Evolutionary conservation across 2,888 invertebrate genomes (phyloP), one percentile per base, ranked within the genome.

Genomic region (Drosophila cognata): DNA sequence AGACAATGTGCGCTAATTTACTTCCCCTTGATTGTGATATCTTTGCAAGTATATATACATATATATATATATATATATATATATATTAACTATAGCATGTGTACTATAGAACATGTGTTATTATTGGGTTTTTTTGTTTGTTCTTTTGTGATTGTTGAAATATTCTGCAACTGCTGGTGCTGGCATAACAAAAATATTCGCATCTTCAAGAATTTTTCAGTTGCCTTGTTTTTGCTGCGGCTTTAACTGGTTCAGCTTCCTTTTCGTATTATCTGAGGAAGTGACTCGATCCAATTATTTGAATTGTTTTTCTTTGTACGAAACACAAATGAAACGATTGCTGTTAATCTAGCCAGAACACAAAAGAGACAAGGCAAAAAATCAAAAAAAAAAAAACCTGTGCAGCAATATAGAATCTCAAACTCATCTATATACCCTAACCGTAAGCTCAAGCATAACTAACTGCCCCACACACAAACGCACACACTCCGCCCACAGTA

Each of bases 1-100:
- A 71, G 71, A 79, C 77, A 77, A 71, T 58, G 41, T 33, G 28
- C 51, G 51, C 53, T 66, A 66, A 77, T 77, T 77, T 74, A 71
- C 79, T 77, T 74, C 77, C 77, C 65, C 60, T 74, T 63, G 78
- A 73, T 77, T 68, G 68, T 36, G 63, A 68, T 64, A 55, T 59
- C 35, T 51, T 13, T 60, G 25, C 55, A 35, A 29, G 18, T 59
- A n/a, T 50, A 13, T 21, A 29, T n/a, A n/a, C 1, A 60, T 63
- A 46, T 55, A 28, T 33, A n/a, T 62, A n/a, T 41, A 28, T 35
- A 18, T n/a, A 18, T 18, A 38, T 33, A 10, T 33, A 13, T 13
- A 11, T 16, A 18, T 36, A n/a, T n/a, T 13, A 21, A 36, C 21
- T 43, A 36, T 36, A 28, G 28, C 59, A 36, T 28, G 18, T 50